phyloP scores from a whole-genome alignment of 1,140 invertebrate genomes.

The Lepidurus packardi region DNA sequence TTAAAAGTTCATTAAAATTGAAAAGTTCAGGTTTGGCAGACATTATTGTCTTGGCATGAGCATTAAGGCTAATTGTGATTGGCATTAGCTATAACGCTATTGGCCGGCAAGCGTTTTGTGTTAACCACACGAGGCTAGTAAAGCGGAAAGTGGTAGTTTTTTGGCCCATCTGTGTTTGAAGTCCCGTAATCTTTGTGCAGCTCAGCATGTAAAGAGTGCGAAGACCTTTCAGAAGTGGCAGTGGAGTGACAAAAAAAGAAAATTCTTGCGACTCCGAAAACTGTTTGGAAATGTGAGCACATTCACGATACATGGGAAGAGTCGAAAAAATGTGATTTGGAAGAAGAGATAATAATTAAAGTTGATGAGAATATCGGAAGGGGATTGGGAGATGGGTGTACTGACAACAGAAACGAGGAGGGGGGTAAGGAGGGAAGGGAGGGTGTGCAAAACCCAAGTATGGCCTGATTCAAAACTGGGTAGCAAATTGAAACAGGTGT shows the following conservation, averaged over 20 bases:
- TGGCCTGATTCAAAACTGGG: constrained; percentile 20
- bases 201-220: neutral
- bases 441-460: neutral
- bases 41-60: too few relatives aligned
- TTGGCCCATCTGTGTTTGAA: constrained; percentile 35
- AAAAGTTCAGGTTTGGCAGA: too few relatives aligned
- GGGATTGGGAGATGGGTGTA: constrained; percentile 25
- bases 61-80: too few relatives aligned
- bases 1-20: too few relatives aligned
- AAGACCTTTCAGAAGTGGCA: neutral
- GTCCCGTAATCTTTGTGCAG: neutral
- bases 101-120: too few relatives aligned
- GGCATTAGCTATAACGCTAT: too few relatives aligned
- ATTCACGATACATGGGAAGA: too few relatives aligned
- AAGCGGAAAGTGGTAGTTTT: constrained; percentile 32
- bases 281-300: too few relatives aligned
- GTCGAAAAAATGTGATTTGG: too few relatives aligned
- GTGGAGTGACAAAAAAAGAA: too few relatives aligned
- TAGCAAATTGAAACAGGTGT: constrained; percentile 31
- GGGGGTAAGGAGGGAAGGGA: constrained; percentile 26
- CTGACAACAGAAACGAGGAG: constrained; percentile 8
- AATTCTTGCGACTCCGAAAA: too few relatives aligned
- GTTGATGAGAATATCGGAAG: neutral
- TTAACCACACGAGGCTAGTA: constrained; percentile 31
- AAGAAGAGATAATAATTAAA: neutral